These are phyloP conservation scores for Gymnorhina tibicen DNA, from an alignment of 2,113 vertebrate genomes.

Conservation along the genomic window DNA sequence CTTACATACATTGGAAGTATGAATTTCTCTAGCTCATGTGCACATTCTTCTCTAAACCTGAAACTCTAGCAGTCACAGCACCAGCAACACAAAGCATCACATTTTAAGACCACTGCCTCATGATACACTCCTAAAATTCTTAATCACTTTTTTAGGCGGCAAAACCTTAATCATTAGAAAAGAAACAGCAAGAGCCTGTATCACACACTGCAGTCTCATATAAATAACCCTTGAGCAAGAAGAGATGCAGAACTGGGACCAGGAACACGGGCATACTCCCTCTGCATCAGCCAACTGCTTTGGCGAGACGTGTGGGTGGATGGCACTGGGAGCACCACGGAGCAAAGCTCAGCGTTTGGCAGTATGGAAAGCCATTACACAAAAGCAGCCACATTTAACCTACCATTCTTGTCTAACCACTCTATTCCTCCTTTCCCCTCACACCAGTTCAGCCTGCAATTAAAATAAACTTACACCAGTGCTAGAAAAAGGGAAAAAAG, in stretches of 20 bases:
- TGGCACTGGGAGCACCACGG: fast-evolving
- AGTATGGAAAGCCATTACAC: not conserved
- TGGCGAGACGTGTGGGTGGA: fast-evolving
- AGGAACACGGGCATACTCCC: not conserved
- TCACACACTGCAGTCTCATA: not conserved
- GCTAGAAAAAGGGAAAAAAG: not conserved
- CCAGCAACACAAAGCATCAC: not conserved
- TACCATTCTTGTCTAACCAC: not conserved
- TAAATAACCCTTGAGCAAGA: not conserved
- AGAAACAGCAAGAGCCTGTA: not conserved
- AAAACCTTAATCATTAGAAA: not conserved
- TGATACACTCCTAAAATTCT: not conserved
- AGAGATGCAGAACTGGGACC: not conserved
- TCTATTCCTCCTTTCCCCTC: not conserved
- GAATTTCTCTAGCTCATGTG: not conserved
- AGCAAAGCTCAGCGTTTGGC: not conserved
- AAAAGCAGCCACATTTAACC: not conserved
- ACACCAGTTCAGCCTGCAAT: not conserved
- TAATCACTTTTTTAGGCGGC: not conserved
- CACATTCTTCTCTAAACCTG: not conserved
- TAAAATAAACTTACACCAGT: not conserved
- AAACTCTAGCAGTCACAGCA: not conserved
- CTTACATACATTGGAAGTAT: not conserved
- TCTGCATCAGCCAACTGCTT: not conserved
- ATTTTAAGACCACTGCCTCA: not conserved